Percentiles rank a stretch among this genome's conserved stretches.
Evolutionary conservation across 2,888 invertebrate species (phyloP).

Genomic region (Sipha maydis): DNA sequence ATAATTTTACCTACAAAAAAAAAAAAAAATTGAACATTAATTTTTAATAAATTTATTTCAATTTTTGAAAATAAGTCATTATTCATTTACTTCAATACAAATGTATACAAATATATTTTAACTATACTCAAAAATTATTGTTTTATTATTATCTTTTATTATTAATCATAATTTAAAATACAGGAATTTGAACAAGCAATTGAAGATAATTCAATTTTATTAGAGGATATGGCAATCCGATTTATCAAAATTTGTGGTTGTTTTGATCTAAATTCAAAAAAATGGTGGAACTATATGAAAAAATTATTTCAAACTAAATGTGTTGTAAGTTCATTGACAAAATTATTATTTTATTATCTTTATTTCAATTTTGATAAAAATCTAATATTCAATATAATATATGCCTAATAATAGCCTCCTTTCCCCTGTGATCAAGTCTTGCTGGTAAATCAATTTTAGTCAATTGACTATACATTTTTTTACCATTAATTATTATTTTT

Average conservation of each 20-base stretch:
- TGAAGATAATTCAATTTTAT: conserved; percentile 13
- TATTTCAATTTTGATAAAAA: not conserved
- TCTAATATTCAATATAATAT: too few relatives aligned
- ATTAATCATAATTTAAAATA: not conserved
- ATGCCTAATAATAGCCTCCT: too few relatives aligned
- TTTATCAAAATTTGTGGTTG: conserved; percentile 42
- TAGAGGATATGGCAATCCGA: conserved; percentile 38
- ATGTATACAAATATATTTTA: too few relatives aligned
- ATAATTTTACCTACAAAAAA: too few relatives aligned
- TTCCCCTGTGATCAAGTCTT: too few relatives aligned
- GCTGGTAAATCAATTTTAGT: too few relatives aligned
- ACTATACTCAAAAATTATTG: not conserved
- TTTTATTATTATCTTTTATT: not conserved
- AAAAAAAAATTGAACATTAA: too few relatives aligned
- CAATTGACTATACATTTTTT: too few relatives aligned
- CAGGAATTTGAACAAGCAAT: conserved; percentile 44
- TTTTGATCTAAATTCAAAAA: not conserved
- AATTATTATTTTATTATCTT: not conserved
- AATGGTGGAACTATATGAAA: conserved; percentile 46
- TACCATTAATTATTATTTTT: too few relatives aligned
- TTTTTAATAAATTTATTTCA: too few relatives aligned
- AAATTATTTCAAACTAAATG: not conserved
- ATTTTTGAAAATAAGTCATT: not conserved
- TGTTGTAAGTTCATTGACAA: conserved; percentile 11
- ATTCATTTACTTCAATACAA: not conserved